Conservation (phyloP, 2,888 invertebrate species). For the Seira musarum region DNA sequence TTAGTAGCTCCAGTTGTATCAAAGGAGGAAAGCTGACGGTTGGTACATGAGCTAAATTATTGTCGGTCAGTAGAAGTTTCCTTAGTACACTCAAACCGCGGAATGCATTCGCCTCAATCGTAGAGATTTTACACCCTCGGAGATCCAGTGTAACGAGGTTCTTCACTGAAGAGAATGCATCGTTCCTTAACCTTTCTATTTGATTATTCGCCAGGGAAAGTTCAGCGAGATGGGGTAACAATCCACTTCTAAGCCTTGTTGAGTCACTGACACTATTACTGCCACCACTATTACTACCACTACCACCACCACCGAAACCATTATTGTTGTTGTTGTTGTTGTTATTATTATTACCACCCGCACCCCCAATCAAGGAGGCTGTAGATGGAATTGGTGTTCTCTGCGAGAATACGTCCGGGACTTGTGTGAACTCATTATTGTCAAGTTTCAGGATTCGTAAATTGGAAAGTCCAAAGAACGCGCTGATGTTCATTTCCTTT, state of each 20-base stretch:
- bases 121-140: conserved; percentile 85
- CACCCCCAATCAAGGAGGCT: neutral
- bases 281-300: conserved; percentile 72
- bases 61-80: conserved; percentile 85
- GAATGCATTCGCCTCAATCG: conserved; percentile 84
- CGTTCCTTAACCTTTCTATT: conserved; percentile 83
- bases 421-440: conserved; percentile 85
- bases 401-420: conserved; percentile 75
- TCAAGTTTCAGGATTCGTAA: conserved; percentile 86
- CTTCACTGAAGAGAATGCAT: conserved; percentile 84
- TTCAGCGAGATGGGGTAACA: conserved; percentile 84
- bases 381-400: conserved; percentile 52
- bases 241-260: conserved; percentile 35
- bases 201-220: conserved; percentile 88
- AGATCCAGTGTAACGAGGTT: conserved; percentile 84
- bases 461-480: conserved; percentile 84
- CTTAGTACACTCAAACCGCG: conserved; percentile 78
- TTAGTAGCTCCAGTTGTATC: conserved; percentile 84
- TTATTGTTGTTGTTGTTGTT: conserved; percentile 15
- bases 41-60: conserved; percentile 82
- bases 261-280: conserved; percentile 23
- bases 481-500: conserved; percentile 83
- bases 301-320: conserved; percentile 13
- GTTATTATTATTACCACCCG: conserved; percentile 19
- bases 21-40: conserved; percentile 79